Conservation (phyloP, 92 coral and sea anemone genomes). For the Pocillopora grandis region DNA sequence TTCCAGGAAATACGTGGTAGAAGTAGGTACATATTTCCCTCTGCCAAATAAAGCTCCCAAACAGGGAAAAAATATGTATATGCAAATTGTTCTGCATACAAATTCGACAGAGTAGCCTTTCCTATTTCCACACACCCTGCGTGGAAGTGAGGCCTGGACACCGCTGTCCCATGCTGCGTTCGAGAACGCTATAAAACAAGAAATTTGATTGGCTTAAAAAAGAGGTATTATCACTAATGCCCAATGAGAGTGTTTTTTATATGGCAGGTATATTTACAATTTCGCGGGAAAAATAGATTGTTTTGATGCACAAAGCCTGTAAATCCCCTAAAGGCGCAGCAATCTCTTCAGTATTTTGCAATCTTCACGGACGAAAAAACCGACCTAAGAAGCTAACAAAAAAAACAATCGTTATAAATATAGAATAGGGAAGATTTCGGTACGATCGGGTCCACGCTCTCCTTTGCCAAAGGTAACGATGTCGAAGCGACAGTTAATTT, state of each 20-base stretch:
- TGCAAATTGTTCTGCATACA: slow-evolving; percentile 57
- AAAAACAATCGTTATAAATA: no score
- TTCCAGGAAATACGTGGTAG: slow-evolving; percentile 38
- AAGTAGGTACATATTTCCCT: slow-evolving; percentile 32
- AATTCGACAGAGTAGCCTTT: slow-evolving; percentile 34
- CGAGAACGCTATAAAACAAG: slow-evolving; percentile 15
- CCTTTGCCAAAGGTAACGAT: neutral
- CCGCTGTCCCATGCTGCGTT: slow-evolving; percentile 30
- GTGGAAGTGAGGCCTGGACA: slow-evolving; percentile 69
- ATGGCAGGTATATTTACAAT: neutral
- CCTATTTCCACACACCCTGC: slow-evolving; percentile 71
- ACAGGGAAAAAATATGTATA: slow-evolving; percentile 71
- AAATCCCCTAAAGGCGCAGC: neutral
- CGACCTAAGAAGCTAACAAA: no score
- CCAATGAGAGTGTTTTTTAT: slow-evolving; percentile 25
- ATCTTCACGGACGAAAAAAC: neutral
- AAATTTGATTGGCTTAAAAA: slow-evolving; percentile 24
- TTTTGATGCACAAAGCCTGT: slow-evolving; percentile 5
- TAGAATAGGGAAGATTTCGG: no score
- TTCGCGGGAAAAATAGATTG: slow-evolving; percentile 42
- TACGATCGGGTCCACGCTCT: no score
- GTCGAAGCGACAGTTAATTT: slow-evolving; percentile 15
- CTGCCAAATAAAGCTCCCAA: slow-evolving; percentile 62
- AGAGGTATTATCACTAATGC: neutral
- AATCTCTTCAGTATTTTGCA: neutral